A percentile compares a stretch with the other conserved stretches of the same genome.
Conservation (phyloP, 2,888 invertebrate species). For the Hemistola chrysoprasaria region DNA sequence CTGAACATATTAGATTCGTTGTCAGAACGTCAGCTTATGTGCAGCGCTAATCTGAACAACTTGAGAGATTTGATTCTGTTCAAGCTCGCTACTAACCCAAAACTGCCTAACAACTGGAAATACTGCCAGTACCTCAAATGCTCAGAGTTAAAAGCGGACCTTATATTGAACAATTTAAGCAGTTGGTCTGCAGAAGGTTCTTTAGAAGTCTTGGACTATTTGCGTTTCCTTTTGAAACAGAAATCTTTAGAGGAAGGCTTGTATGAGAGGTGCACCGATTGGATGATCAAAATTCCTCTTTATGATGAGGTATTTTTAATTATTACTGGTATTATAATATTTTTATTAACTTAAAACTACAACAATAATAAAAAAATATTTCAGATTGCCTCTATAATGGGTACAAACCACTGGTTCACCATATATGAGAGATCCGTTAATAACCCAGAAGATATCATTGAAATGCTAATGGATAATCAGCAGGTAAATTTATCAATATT, state of each 20-base stretch:
- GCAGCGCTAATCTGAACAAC: conserved; percentile 76
- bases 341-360: too few species aligned
- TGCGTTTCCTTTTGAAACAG: conserved; percentile 65
- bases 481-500: conserved; percentile 52
- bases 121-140: conserved; percentile 79
- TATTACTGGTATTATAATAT: too few species aligned
- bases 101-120: conserved; percentile 70
- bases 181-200: conserved; percentile 82
- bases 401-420: conserved; percentile 82
- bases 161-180: conserved; percentile 78
- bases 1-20: conserved; percentile 81
- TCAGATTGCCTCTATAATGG: conserved; percentile 81
- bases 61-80: conserved; percentile 83
- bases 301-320: conserved; percentile 80
- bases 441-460: conserved; percentile 78
- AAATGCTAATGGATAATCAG: conserved; percentile 79
- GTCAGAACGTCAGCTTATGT: conserved; percentile 78
- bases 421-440: conserved; percentile 80
- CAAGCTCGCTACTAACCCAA: conserved; percentile 78
- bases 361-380: too few species aligned
- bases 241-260: conserved; percentile 66
- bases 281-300: conserved; percentile 83
- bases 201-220: conserved; percentile 72
- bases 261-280: conserved; percentile 74
- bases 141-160: conserved; percentile 69